Base-by-base conservation (phyloP, 2,888 invertebrate genomes). In the Drosophila neutralis region DNA sequence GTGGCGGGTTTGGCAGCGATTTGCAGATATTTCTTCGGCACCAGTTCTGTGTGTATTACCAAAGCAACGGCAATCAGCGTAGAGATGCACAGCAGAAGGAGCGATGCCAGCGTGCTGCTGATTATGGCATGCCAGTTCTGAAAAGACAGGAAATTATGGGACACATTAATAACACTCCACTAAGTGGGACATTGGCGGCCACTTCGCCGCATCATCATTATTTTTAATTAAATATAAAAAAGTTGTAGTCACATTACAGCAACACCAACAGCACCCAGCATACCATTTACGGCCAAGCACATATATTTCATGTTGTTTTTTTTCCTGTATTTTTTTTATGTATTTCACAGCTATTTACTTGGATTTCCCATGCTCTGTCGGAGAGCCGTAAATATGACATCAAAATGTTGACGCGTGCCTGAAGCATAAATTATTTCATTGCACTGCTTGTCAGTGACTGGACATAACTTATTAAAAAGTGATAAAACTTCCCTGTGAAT, bases 31-130 rank as follows among this genome's bases (percentile, higher is more conserved):
- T 92, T 92, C 83, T 91, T 91, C 45, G 93, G 93, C 74, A 92
- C 90, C 82, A 93, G 82, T 82, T 93, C 93, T 15, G 93, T 91
- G 85, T 93, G 93, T 63, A 93, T 91, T 49, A 93, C 92, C 76
- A 93, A 76, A 18, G 92, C 91, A 67, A 93, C 93, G 38, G 93
- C 93, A 83, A 93, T 92, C 82, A 93, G 95, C 42, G 95, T 95
- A 10, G 95, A 95, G 91, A 95, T 94, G 24, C 95, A 95, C 69
- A 95, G 93, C 64, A 95, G 93, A 53, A 95, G 93, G 83, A 95
- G 94, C 53, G 95, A 94, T 89, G 95, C 95, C 82, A 96, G 92
- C 65, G 94, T 93, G 80, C 95, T 94, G 83, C 95, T 94, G 76
- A 95, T 94, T 82, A 94, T 93, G 62, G 95, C 94, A 84, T 94